Percentiles rank a stretch among this genome's conserved stretches.
Evolutionary conservation across 2,888 invertebrate species (phyloP).

Genomic region (Ephialtes manifestator): DNA sequence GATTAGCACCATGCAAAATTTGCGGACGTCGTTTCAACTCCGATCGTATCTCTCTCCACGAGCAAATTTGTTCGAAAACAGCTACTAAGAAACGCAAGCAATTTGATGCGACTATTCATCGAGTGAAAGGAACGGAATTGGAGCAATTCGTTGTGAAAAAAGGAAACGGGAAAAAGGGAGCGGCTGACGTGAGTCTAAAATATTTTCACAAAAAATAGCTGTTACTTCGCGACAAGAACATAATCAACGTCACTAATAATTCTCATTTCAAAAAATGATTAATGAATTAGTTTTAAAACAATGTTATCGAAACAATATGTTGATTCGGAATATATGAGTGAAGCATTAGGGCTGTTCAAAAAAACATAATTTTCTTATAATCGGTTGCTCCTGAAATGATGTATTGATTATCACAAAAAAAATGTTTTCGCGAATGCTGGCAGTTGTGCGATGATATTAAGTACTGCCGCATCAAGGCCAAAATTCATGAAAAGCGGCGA

Average conservation of each 20-base stretch:
- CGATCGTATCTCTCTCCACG: constrained; percentile 94
- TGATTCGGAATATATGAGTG: too few species aligned
- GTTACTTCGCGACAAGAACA: background rate
- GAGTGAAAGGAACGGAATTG: constrained; percentile 96
- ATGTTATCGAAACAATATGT: too few species aligned
- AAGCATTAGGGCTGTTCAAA: too few species aligned
- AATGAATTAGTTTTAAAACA: background rate
- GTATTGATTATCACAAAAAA: too few species aligned
- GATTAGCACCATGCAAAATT: constrained; percentile 89
- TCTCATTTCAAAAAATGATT: background rate
- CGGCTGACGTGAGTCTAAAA: constrained; percentile 73
- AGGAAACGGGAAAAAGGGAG: constrained; percentile 73
- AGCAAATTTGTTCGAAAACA: constrained; percentile 94
- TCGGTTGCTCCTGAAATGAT: too few species aligned
- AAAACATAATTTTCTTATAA: too few species aligned
- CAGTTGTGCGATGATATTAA: too few species aligned
- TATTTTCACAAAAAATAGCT: background rate
- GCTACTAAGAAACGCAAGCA: constrained; percentile 94
- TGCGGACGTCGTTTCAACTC: constrained; percentile 94
- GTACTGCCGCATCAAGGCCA: too few species aligned
- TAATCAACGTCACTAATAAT: too few species aligned
- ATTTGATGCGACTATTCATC: constrained; percentile 96
- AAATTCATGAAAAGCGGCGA: too few species aligned
- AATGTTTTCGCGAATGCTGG: too few species aligned
- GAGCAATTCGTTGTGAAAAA: constrained; percentile 90